Conservation (phyloP, 2,113 vertebrate genomes). For the Sphaerodactylus townsendi region DNA sequence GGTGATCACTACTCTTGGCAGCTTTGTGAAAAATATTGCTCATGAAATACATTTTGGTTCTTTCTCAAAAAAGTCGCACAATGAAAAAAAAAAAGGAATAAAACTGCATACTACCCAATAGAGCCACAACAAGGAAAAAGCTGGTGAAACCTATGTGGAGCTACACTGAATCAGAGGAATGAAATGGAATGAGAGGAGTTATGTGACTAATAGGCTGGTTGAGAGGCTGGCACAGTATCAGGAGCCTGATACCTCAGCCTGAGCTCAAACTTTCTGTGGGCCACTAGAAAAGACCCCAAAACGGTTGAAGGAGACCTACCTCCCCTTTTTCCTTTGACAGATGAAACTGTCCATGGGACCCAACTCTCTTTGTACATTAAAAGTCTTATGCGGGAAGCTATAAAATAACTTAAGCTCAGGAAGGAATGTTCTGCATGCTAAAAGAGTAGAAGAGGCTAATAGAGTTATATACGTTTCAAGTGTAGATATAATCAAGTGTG, state of each 20-base stretch:
- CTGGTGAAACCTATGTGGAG: too few species aligned
- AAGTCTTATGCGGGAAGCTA: slow-evolving; percentile 57
- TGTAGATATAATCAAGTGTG: slow-evolving; percentile 81
- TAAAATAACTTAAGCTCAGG: slow-evolving; percentile 67
- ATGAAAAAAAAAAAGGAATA: background rate
- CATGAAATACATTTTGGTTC: background rate
- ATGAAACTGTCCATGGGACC: background rate
- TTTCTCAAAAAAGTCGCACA: background rate
- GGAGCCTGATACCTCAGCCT: background rate
- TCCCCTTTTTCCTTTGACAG: background rate
- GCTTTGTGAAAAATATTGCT: background rate
- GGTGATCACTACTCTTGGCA: background rate
- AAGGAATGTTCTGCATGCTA: slow-evolving; percentile 71
- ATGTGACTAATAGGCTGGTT: background rate
- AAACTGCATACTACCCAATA: background rate
- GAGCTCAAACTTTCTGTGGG: background rate
- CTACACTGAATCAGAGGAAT: background rate
- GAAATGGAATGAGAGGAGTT: background rate
- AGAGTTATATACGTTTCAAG: slow-evolving; percentile 83
- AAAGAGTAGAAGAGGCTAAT: slow-evolving; percentile 77
- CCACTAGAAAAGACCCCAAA: background rate
- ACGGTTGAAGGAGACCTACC: background rate
- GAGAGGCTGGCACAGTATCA: background rate
- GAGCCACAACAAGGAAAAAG: too few species aligned
- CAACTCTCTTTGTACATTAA: slow-evolving; percentile 47